phyloP scores from a whole-genome alignment of 2,888 invertebrate genomes.

The Cephus pulcher region DNA sequence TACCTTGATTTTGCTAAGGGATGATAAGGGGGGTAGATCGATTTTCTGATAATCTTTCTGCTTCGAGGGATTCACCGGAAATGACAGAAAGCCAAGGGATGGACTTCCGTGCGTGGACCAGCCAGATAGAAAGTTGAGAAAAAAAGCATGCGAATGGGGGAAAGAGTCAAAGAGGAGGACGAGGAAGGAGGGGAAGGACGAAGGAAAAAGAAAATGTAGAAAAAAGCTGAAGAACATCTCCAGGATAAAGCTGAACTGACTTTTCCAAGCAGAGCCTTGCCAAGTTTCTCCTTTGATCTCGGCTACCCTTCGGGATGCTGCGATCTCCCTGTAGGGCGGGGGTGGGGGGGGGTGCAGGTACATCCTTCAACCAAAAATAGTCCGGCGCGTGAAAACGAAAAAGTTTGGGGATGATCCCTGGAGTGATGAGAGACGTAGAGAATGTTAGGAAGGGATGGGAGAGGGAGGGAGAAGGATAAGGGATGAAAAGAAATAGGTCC shows the following conservation, averaged over 20 bases:
- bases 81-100: neutral
- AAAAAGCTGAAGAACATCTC: neutral
- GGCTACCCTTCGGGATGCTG: neutral
- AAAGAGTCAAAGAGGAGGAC: neutral
- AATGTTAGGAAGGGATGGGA: neutral
- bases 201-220: neutral
- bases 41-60: neutral
- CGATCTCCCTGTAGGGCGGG: neutral
- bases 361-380: neutral
- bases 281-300: constrained; percentile 2
- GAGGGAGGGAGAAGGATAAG: neutral
- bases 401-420: neutral
- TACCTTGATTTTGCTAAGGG: neutral
- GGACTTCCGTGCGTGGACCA: neutral
- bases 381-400: neutral
- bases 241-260: neutral
- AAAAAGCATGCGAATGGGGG: neutral
- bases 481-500: neutral
- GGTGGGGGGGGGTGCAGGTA: neutral
- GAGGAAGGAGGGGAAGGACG: neutral
- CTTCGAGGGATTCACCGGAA: neutral
- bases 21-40: neutral
- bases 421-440: neutral
- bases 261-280: neutral
- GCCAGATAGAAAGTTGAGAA: neutral